Evolutionary conservation across 2,888 invertebrate genomes (phyloP), one percentile per base, ranked within the genome.

Genomic region (Dryocosmus kuriphilus): DNA sequence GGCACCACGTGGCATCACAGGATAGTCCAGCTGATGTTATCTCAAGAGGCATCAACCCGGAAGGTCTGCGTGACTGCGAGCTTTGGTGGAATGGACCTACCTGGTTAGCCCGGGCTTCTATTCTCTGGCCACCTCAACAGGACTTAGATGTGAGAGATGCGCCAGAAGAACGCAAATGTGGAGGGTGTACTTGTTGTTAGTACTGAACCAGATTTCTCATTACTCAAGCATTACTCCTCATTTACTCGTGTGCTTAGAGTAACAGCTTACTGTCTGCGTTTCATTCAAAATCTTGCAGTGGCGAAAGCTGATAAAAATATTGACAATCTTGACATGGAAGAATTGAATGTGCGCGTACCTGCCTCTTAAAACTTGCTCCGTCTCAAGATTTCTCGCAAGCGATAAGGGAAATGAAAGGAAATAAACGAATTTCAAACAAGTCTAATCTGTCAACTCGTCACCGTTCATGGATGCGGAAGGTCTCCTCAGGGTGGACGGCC

Each of bases 401-500:
- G 27, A 27, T 61, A 30, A 14, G 16, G 8, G 14, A 30, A 30
- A 27, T 61, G 2, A 30, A 5, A 8, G 9, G 7, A 14, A 7
- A 0, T 61, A 27, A 27, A n/a, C 63, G 14, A 2, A 32, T 63
- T 35, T 22, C 24, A 38, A 38, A n/a, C 11, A 38, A 63, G 38
- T 22, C 35, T n/a, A 63, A 38, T 2, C 7, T 63, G 9, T 24
- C 8, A n/a, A 8, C 22, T 2, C 38, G 22, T 35, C 35, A n/a
- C 63, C 38, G 8, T 63, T 63, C 11, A 9, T 38, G 2, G 63
- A 63, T 11, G 38, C 19, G 1, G 35, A 63, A 4, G 63, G 63
- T 22, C 41, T 86, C 19, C 24, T 87, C 16, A 79, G 88, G 6
- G 86, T 87, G 86, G n/a, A 86, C 6, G 88, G 88, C 8, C 77